Evolutionary conservation across 2,113 vertebrate genomes (phyloP), one percentile per base, ranked within the genome.

Genomic region (Tapirus terrestris): DNA sequence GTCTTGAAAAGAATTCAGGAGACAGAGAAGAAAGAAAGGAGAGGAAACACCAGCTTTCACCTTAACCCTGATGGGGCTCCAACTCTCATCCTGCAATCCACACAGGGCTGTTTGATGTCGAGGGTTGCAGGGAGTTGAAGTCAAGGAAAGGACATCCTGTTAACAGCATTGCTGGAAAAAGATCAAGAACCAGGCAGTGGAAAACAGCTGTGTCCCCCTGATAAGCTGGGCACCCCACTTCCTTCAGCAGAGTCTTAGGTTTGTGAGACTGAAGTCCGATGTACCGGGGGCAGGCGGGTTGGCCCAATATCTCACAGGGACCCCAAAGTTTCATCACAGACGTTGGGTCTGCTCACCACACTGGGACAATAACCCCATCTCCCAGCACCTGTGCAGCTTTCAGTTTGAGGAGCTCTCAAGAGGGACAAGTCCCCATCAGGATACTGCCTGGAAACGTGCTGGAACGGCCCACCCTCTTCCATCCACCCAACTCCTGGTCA

Each of bases 61-160:
- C 48, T 27, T 36, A 63, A 53, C 39, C 14, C 29, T 14, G 33
- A 77, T 1, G 56, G 80, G 61, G 21, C 43, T 56, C 53, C 56
- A 72, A 12, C 56, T 20, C 63, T 63, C 18, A 27, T 56, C 63
- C 84, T 61, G 48, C 76, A 53, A 6, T 18, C 65, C 17, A 3
- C 17, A 3, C 0, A 1, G 21, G 21, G 65, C 60, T 56, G 65
- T 73, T 79, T 89, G 94, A 84, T 65, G 91, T 80, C 17, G 56
- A 67, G 5, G 21, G 33, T 1, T 0, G 20, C 2, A 25, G 61
- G n/a, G 16, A 12, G n/a, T 0, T 67, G 33, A 93, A 91, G 48
- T 14, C 39, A 56, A 61, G 20, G 84, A n/a, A 95, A 91, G 85
- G 82, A 56, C 89, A 86, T 96, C 97, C 96, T 89, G 93, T 96